These are phyloP conservation scores for Boloria euphrosyne DNA, from an alignment of 2,888 invertebrate genomes.

Conservation along the genomic window DNA sequence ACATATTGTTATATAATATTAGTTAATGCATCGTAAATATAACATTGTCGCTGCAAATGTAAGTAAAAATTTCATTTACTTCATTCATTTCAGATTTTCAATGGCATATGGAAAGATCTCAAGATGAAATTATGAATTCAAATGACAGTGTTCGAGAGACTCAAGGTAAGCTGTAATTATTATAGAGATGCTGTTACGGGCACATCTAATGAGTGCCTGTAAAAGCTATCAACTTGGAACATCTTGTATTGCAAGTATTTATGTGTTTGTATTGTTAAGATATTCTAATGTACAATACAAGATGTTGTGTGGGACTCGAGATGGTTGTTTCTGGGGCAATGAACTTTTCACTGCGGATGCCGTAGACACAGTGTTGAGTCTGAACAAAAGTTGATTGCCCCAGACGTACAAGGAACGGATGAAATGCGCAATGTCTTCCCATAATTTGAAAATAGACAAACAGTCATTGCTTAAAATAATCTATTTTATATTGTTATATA, in stretches of 20 bases:
- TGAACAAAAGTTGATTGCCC: constrained; percentile 65
- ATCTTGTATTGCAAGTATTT: constrained; percentile 59
- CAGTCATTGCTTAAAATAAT: constrained; percentile 79
- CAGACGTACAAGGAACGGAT: constrained; percentile 79
- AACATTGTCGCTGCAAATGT: not conserved
- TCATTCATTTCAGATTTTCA: constrained; percentile 86
- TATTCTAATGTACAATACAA: constrained; percentile 51
- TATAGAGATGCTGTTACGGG: constrained; percentile 32
- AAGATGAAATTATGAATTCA: constrained; percentile 93
- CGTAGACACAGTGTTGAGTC: constrained; percentile 10
- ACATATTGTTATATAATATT: not conserved
- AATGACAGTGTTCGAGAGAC: constrained; percentile 94
- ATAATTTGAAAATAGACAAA: constrained; percentile 76
- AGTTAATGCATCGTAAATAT: not conserved
- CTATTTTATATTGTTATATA: constrained; percentile 73
- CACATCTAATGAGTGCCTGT: constrained; percentile 27
- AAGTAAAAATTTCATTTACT: constrained; percentile 14
- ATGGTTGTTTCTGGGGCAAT: constrained; percentile 67
- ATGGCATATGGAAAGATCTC: constrained; percentile 93
- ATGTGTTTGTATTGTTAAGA: constrained; percentile 31
- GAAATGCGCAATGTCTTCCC: constrained; percentile 83
- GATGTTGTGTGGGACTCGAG: constrained; percentile 68
- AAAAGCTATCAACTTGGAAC: constrained; percentile 47
- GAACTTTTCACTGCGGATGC: constrained; percentile 49
- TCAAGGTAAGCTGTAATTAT: constrained; percentile 88